Base-by-base conservation (phyloP, 1,140 invertebrate species). In the Stegodyphus mimosarum region DNA sequence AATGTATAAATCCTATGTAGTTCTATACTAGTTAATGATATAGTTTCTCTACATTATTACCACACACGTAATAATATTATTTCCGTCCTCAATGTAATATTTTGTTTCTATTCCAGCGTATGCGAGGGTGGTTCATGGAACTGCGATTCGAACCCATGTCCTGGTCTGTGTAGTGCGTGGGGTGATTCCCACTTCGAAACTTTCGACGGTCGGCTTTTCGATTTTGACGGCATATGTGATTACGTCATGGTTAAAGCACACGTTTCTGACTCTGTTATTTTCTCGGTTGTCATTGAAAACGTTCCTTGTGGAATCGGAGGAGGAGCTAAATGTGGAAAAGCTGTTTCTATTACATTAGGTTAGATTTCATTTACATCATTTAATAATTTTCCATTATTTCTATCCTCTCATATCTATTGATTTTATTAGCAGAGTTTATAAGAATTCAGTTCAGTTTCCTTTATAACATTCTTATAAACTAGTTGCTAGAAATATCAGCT, bases 291-390 rank as follows among this genome's bases (percentile, higher is more conserved):
- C 69, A 90, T 90, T 15, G 91, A 95, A 92, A 95, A 95, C 89
- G 94, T 95, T 11, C 94, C 94, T 1, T 98, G 96, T 89, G 95
- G 96, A 49, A 94, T 95, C 0, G 64, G 52, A 6, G 93, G 94
- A 9, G 95, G 96, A 1, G 95, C 96, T 0, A 95, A 95, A 2
- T 98, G 96, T 89, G 95, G 95, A 5, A 97, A 97, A 89, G 94
- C 95, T 0, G 90, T 97, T 7, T 94, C 93, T 10, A 88, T 95
- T 6, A 49, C 66, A 10, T 92, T 94, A 17, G 93, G 93, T 77
- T 92, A 90, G 78, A 60, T 15, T 9, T 60, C 5, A 10, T 60
- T 60, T 10, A 15, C 5, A 60, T 15, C 5, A 60, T 2, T 33
- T 33, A 33, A 3, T 33, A 33, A 33, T 33, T 33, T 33, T 33